These are phyloP conservation scores for Palythoa grandis DNA, from an alignment of 92 coral and sea anemone species.

Conservation along the genomic window DNA sequence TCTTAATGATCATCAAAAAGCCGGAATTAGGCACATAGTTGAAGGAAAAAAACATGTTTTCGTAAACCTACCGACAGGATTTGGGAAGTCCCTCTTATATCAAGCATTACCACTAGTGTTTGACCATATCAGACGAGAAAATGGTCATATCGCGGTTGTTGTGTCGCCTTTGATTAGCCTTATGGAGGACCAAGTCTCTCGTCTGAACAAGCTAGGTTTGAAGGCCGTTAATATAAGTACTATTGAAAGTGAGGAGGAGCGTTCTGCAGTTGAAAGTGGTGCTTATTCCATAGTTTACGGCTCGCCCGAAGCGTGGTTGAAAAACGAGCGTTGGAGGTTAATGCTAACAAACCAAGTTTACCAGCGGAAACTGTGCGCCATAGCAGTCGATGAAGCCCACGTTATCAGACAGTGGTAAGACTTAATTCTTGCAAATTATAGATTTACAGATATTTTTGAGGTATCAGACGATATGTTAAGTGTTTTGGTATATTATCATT, in stretches of 20 bases:
- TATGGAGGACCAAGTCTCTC: background rate
- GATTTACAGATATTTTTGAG: no score
- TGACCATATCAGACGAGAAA: no score
- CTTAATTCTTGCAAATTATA: background rate
- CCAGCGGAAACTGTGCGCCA: slow-evolving; percentile 41
- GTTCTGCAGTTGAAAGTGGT: background rate
- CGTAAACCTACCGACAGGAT: background rate
- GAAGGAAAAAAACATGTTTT: background rate
- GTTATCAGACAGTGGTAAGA: background rate
- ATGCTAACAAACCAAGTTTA: background rate
- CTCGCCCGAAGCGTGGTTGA: background rate
- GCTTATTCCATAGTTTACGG: background rate
- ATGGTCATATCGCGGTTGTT: no score
- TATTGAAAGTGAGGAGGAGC: background rate
- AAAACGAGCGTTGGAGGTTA: background rate
- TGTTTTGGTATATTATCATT: background rate
- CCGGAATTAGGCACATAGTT: background rate
- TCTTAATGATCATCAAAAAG: no score
- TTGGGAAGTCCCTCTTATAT: background rate
- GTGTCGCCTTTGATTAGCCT: no score
- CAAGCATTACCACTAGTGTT: background rate
- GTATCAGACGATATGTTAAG: no score
- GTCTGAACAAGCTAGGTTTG: background rate
- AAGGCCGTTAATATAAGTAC: background rate
- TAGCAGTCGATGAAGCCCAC: slow-evolving; percentile 64